These are phyloP conservation scores for Pseudomugil gertrudae DNA, from an alignment of 2,797 vertebrate genomes.

Conservation along the genomic window DNA sequence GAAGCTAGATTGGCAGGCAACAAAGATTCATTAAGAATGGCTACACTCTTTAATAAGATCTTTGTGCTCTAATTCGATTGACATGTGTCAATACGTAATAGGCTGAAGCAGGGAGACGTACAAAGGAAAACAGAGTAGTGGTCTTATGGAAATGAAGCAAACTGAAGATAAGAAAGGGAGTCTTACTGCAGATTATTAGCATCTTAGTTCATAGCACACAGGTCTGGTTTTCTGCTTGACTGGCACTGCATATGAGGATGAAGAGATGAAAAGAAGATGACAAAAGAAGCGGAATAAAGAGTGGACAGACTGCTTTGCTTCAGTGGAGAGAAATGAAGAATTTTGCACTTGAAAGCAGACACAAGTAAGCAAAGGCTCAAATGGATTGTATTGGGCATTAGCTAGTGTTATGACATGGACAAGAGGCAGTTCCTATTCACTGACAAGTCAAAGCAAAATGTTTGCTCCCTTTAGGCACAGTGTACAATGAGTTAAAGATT, in stretches of 20 bases:
- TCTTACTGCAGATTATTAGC: slow-evolving; percentile 58
- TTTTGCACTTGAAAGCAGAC: slow-evolving; percentile 66
- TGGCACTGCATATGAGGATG: slow-evolving; percentile 51
- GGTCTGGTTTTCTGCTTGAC: slow-evolving; percentile 62
- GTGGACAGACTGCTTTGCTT: slow-evolving; percentile 68
- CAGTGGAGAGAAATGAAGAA: slow-evolving; percentile 67
- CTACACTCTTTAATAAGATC: slow-evolving; percentile 18
- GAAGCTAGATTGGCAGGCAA: neutral
- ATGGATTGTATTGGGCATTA: slow-evolving; percentile 53
- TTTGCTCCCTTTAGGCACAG: neutral
- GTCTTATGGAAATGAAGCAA: slow-evolving; percentile 54
- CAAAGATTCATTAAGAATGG: neutral
- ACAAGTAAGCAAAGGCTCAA: slow-evolving; percentile 28
- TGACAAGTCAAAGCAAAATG: slow-evolving; percentile 19
- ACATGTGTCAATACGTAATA: slow-evolving; percentile 20
- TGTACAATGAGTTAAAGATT: neutral
- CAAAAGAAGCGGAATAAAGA: slow-evolving; percentile 64
- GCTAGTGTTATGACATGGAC: slow-evolving; percentile 27
- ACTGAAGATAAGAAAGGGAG: slow-evolving; percentile 31
- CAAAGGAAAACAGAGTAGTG: slow-evolving; percentile 34
- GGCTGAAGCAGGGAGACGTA: slow-evolving; percentile 15
- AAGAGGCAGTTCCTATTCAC: slow-evolving; percentile 15
- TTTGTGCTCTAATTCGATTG: slow-evolving; percentile 16
- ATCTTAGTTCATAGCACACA: slow-evolving; percentile 49
- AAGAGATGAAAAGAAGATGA: slow-evolving; percentile 61